These are phyloP conservation scores for Ylistrum balloti DNA, from an alignment of 1,140 invertebrate genomes.

Conservation along the genomic window DNA sequence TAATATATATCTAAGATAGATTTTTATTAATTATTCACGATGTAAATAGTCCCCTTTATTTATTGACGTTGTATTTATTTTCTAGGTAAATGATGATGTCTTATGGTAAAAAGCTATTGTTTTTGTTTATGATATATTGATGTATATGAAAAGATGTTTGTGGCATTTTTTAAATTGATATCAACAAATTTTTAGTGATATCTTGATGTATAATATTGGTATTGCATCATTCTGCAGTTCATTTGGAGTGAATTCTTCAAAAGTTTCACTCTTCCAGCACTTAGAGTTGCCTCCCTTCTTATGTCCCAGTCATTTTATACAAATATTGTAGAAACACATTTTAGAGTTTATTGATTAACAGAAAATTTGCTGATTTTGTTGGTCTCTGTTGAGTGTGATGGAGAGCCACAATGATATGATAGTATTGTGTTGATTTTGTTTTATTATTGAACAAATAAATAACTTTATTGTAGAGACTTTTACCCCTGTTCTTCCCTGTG, in stretches of 20 bases:
- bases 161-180: neutral
- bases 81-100: neutral
- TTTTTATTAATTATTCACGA: slow-evolving; percentile 12
- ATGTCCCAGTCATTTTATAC: no score
- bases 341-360: no score
- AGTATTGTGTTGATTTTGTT: no score
- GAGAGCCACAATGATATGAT: no score
- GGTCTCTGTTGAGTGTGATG: no score
- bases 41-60: neutral
- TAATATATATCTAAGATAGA: neutral
- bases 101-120: neutral
- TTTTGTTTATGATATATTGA: neutral
- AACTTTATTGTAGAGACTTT: no score
- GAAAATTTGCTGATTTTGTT: no score
- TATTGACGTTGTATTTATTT: slow-evolving; percentile 30
- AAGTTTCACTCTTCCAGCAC: neutral
- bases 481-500: no score
- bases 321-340: no score
- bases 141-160: neutral
- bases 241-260: neutral
- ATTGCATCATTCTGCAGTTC: neutral
- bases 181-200: neutral
- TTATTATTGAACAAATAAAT: no score
- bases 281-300: neutral
- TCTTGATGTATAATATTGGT: neutral